A percentile compares a stretch with the other conserved stretches of the same genome.
Conservation (phyloP, 2,113 vertebrate genomes). For the Struthio camelus region DNA sequence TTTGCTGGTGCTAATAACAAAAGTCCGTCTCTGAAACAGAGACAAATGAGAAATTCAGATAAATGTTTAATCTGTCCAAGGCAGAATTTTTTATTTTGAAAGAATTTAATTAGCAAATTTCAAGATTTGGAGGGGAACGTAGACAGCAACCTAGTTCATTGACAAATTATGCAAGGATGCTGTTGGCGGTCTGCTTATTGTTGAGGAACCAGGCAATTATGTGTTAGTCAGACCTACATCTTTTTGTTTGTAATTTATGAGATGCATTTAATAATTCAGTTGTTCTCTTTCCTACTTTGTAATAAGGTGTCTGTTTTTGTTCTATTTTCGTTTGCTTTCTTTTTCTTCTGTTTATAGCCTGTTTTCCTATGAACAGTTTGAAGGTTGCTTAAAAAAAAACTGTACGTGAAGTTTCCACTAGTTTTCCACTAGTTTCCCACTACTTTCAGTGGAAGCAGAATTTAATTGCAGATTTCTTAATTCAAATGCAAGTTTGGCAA, state of each 20-base stretch:
- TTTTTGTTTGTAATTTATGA: background rate
- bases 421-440: background rate
- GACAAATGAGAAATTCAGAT: background rate
- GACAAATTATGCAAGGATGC: background rate
- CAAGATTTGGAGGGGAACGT: background rate
- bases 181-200: background rate
- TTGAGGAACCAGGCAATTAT: background rate
- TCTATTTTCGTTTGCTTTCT: background rate
- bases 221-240: background rate
- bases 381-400: background rate
- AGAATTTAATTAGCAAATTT: background rate
- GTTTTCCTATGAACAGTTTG: background rate
- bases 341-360: background rate
- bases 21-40: background rate
- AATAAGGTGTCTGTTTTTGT: background rate
- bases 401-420: accelerated
- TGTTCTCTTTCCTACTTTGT: background rate
- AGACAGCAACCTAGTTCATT: background rate
- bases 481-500: background rate
- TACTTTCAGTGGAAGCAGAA: background rate
- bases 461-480: background rate
- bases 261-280: background rate
- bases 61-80: background rate
- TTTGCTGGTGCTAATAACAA: background rate
- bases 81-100: background rate